A percentile compares a stretch with the other conserved stretches of the same genome.
phyloP scores from a whole-genome alignment of 2,797 vertebrate species.

The Carcharodon carcharias region DNA sequence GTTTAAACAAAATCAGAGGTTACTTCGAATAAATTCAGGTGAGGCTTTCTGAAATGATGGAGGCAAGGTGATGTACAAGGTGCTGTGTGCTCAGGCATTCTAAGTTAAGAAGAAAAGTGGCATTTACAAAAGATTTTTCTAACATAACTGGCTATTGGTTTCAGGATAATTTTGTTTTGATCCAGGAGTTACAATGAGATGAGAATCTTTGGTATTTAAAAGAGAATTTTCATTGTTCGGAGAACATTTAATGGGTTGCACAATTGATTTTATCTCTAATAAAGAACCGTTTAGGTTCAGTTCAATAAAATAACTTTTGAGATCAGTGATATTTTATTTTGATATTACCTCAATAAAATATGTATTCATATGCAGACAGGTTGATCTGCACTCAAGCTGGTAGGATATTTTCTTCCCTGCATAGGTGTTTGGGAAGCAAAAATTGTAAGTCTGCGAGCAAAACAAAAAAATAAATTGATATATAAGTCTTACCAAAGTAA shows the following conservation, averaged over 20 bases:
- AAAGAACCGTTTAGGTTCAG: neutral
- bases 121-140: neutral
- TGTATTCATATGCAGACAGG: neutral
- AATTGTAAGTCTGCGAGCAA: neutral
- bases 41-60: neutral
- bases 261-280: neutral
- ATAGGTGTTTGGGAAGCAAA: neutral
- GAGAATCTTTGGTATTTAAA: neutral
- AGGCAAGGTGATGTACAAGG: neutral
- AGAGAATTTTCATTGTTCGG: neutral
- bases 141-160: neutral
- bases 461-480: neutral
- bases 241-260: neutral
- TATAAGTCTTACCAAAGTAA: neutral
- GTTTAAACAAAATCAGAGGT: neutral
- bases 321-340: neutral
- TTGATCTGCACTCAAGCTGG: neutral
- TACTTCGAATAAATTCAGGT: constrained; percentile 6
- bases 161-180: neutral
- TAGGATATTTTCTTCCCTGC: neutral
- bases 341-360: neutral
- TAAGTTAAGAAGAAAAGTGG: neutral
- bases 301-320: neutral
- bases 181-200: neutral
- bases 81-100: neutral